Base-by-base conservation (phyloP, 1,140 invertebrate species). In the Drosophila quadrilineata region DNA sequence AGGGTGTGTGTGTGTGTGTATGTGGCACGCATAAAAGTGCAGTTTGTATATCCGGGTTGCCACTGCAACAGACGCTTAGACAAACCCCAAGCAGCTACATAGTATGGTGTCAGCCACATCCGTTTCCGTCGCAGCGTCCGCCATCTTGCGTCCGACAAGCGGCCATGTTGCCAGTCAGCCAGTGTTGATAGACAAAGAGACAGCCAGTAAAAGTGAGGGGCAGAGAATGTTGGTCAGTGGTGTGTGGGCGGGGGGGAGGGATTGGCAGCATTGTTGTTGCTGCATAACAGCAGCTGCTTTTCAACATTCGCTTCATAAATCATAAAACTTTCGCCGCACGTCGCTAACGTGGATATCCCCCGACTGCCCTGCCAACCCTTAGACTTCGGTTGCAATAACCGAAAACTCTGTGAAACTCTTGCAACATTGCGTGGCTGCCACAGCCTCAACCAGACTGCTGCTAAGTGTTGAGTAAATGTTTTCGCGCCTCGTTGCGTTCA, bases 381-480 rank as follows among this genome's bases (percentile, higher is more conserved):
- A n/a, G n/a, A n/a, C n/a, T n/a, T 19, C 24, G 31, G 10, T 31
- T 43, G 28, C 26, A 33, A 40, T 22, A 29, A 14, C 26, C 58
- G 33, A 54, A 33, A 58, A 69, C 52, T 56, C 43, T 16, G 19
- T 35, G 63, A 56, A n/a, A n/a, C n/a, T n/a, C 65, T 63, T 63
- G 65, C 43, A 62, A 64, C 66, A 41, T 43, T 17, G 21, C 50
- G 38, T 24, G 45, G 40, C 66, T 67, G 74, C 66, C 75, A 80
- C n/a, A n/a, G n/a, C n/a, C n/a, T n/a, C n/a, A n/a, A n/a, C n/a
- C n/a, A n/a, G n/a, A 67, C 71, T 82, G 75, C 63, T 65, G 69
- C 69, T 77, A 77, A 82, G 77, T 84, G 77, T 84, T 84, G 79
- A 84, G 77, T 84, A 84, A 84, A 84, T 84, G 77, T 85, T 84